These are phyloP conservation scores for Philereme transversata DNA, from an alignment of 2,888 invertebrate species.

Conservation along the genomic window DNA sequence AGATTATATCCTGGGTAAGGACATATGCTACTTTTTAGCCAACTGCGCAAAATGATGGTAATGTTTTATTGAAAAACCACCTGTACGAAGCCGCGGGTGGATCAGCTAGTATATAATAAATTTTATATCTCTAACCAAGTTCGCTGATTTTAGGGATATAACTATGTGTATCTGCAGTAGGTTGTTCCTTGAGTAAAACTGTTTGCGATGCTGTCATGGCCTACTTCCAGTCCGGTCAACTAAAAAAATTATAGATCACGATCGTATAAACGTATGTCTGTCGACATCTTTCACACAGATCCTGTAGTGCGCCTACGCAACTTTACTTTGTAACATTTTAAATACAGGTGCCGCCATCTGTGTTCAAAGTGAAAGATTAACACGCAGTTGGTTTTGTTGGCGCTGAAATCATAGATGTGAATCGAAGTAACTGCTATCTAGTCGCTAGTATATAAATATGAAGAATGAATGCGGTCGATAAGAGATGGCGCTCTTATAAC, in stretches of 20 bases:
- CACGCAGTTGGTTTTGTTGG: constrained; percentile 6
- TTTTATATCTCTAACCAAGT: no score
- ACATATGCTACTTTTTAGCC: no score
- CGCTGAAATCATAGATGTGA: constrained; percentile 10
- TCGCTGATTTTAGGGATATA: no score
- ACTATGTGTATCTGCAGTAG: no score
- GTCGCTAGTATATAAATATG: background rate
- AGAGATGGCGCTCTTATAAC: no score
- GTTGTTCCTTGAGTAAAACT: no score
- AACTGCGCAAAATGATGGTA: no score
- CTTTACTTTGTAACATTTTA: background rate
- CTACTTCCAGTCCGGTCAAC: constrained; percentile 54
- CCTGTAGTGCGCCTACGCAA: constrained; percentile 10
- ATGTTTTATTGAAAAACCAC: no score
- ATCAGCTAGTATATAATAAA: no score
- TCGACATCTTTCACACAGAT: constrained; percentile 1
- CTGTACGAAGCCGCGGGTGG: no score
- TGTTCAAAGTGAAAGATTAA: constrained; percentile 24
- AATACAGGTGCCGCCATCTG: constrained; percentile 28
- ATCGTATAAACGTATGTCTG: background rate
- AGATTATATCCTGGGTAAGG: no score
- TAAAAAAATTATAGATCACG: constrained; percentile 21
- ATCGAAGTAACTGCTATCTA: background rate
- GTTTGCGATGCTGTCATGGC: constrained; percentile 19
- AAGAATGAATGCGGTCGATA: no score